Conservation (phyloP, 2,797 vertebrate genomes). For the Simalia tracyae region DNA sequence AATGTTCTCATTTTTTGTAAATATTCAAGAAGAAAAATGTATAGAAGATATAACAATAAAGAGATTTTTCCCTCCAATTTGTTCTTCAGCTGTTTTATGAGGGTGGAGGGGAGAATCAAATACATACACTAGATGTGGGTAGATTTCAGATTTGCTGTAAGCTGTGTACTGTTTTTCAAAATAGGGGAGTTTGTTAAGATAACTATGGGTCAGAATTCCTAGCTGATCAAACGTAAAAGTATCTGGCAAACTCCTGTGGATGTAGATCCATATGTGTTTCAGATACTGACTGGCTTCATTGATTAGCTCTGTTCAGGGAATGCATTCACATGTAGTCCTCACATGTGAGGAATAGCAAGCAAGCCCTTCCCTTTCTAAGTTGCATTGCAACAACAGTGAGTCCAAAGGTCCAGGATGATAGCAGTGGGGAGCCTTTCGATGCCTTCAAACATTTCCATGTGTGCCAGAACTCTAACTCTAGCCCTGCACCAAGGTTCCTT, state of each 20-base stretch:
- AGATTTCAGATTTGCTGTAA: not conserved
- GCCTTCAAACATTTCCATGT: not conserved
- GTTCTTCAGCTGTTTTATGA: not conserved
- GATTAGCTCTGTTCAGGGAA: not conserved
- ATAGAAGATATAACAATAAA: not conserved
- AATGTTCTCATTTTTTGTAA: slow-evolving; percentile 21
- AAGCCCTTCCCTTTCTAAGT: not conserved
- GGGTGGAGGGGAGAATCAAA: not conserved
- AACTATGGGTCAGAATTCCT: too few species aligned
- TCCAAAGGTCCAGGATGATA: not conserved
- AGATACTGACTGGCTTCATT: not conserved
- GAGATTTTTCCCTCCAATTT: not conserved
- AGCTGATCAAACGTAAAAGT: too few species aligned
- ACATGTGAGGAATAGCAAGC: not conserved
- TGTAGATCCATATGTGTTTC: not conserved
- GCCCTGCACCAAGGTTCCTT: not conserved
- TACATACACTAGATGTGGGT: not conserved
- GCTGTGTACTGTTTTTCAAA: too few species aligned
- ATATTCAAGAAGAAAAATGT: not conserved
- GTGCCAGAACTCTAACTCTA: not conserved
- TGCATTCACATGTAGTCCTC: not conserved
- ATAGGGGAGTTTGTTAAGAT: too few species aligned
- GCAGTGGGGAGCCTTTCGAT: not conserved
- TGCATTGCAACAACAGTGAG: not conserved
- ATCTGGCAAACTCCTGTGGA: too few species aligned